These are phyloP conservation scores for Tichodroma muraria DNA, from an alignment of 2,113 vertebrate species.

Conservation along the genomic window DNA sequence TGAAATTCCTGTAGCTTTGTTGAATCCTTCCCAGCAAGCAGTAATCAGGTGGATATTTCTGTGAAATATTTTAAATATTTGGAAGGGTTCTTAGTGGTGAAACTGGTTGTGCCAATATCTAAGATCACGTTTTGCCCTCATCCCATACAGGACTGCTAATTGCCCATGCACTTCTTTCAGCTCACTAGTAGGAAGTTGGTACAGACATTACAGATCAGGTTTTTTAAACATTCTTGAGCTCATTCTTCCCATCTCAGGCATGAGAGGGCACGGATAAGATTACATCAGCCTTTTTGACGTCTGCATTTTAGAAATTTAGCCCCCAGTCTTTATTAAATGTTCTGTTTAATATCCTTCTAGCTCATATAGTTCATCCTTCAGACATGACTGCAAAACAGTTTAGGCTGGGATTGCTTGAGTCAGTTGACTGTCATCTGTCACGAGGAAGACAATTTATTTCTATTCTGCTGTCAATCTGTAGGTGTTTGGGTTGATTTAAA, in stretches of 20 bases:
- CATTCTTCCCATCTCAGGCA: background rate
- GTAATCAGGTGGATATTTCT: constrained; percentile 13
- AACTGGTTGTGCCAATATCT: background rate
- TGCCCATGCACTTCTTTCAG: background rate
- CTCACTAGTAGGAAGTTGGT: background rate
- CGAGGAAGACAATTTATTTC: background rate
- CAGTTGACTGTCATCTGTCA: background rate
- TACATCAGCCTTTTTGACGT: background rate
- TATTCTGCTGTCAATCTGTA: background rate
- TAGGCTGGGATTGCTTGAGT: background rate
- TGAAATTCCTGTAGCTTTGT: constrained; percentile 4
- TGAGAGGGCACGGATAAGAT: background rate
- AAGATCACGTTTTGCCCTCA: accelerated
- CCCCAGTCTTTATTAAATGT: background rate
- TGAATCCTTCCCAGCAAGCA: background rate
- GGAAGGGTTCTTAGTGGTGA: background rate
- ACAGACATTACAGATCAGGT: background rate
- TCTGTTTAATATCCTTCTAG: background rate
- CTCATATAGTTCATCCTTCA: background rate
- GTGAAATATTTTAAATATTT: background rate
- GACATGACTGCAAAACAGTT: background rate
- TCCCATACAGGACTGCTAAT: background rate
- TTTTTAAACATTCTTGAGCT: background rate
- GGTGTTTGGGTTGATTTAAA: background rate
- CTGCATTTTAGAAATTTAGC: constrained; percentile 24